phyloP scores from a whole-genome alignment of 2,797 vertebrate genomes.

The Centropyge bicolor region DNA sequence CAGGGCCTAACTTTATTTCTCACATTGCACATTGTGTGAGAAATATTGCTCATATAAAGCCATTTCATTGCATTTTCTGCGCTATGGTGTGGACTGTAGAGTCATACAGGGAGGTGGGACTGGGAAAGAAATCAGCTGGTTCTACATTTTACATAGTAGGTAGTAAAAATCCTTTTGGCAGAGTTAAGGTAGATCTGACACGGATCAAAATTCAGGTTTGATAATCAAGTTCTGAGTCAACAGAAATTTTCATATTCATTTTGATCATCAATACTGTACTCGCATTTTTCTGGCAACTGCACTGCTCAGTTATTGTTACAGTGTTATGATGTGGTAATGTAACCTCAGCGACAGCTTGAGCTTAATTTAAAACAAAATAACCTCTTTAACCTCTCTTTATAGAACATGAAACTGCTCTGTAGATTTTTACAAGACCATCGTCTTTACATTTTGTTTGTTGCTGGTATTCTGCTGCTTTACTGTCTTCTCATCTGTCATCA shows the following conservation, averaged over 20 bases:
- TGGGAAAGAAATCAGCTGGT: constrained; percentile 24
- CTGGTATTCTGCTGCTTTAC: neutral
- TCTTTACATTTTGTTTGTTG: neutral
- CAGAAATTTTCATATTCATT: neutral
- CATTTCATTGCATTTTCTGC: constrained; percentile 21
- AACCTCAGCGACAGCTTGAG: no score
- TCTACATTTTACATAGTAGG: neutral
- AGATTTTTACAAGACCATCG: neutral
- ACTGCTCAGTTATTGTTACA: no score
- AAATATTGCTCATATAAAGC: constrained; percentile 39
- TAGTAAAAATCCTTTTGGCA: constrained; percentile 5
- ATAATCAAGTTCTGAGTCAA: neutral
- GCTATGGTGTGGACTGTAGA: neutral
- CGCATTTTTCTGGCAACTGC: neutral
- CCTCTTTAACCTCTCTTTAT: no score
- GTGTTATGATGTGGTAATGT: no score
- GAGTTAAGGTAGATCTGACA: constrained; percentile 7
- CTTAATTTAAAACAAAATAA: no score
- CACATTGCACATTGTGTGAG: constrained; percentile 11
- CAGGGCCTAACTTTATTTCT: constrained; percentile 54
- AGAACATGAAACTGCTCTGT: neutral
- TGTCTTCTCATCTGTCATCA: neutral
- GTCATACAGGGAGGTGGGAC: constrained; percentile 6
- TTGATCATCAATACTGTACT: neutral
- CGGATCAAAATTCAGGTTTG: neutral